phyloP scores from a whole-genome alignment of 35 echinoderm and acorn worm species.

The Stichopus chloronotus region DNA sequence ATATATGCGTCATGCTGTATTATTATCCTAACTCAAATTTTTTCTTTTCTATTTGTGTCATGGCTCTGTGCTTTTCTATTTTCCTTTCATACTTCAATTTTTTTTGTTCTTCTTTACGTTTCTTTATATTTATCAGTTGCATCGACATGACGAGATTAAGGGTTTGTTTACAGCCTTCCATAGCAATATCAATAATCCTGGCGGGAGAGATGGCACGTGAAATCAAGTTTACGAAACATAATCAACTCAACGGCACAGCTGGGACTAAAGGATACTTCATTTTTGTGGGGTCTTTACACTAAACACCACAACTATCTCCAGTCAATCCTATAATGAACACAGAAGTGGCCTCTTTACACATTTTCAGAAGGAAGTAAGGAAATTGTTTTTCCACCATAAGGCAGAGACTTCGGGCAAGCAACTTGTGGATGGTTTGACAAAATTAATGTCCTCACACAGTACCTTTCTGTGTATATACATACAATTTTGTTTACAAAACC shows the following conservation, averaged over 20 bases:
- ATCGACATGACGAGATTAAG: not conserved
- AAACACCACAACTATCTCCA: no score
- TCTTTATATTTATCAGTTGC: no score
- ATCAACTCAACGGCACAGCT: not conserved
- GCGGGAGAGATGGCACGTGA: not conserved
- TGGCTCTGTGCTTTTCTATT: no score
- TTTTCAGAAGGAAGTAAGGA: no score
- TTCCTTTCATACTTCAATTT: not conserved
- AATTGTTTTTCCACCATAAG: no score
- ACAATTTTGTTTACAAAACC: no score
- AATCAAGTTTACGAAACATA: not conserved
- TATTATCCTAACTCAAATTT: not conserved
- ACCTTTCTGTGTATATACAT: no score
- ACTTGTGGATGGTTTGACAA: no score
- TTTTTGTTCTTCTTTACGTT: not conserved
- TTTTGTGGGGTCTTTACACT: not conserved
- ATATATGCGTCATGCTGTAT: not conserved
- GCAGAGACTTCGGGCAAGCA: no score
- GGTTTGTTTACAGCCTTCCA: not conserved
- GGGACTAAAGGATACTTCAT: not conserved
- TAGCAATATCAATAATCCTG: not conserved
- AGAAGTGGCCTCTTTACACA: no score
- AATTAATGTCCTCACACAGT: no score
- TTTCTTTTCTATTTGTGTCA: not conserved
- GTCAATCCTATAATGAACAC: no score